These are phyloP conservation scores for Argyrosomus regius DNA, from an alignment of 2,797 vertebrate species.

Conservation along the genomic window DNA sequence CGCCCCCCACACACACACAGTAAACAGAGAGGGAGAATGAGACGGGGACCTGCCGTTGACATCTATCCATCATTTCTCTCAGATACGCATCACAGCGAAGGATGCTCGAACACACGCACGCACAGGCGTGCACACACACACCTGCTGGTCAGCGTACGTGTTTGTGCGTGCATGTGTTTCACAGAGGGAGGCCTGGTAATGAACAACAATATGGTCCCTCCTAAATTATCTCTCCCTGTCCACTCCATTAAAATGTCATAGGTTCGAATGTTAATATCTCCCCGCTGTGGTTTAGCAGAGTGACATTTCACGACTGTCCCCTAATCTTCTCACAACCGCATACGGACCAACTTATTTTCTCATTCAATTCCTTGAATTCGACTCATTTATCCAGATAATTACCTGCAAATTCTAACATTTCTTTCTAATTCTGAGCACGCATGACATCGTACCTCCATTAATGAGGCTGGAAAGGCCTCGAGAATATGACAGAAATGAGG, in stretches of 20 bases:
- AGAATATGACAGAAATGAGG: background rate
- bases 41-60: slow-evolving; percentile 71
- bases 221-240: slow-evolving; percentile 68
- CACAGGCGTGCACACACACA: background rate
- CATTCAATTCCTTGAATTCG: background rate
- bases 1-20: slow-evolving; percentile 28
- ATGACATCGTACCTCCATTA: background rate
- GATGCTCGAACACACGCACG: slow-evolving; percentile 12
- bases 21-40: slow-evolving; percentile 44
- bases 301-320: slow-evolving; percentile 51
- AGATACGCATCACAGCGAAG: slow-evolving; percentile 17
- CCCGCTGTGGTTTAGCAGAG: slow-evolving; percentile 42
- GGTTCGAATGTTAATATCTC: slow-evolving; percentile 69
- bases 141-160: slow-evolving; percentile 9
- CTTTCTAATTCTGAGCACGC: background rate
- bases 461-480: background rate
- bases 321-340: slow-evolving; percentile 29
- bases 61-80: slow-evolving; percentile 79
- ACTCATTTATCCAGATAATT: slow-evolving; percentile 2
- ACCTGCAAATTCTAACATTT: background rate
- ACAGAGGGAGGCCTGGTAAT: slow-evolving; percentile 63
- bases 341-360: slow-evolving; percentile 1
- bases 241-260: slow-evolving; percentile 78
- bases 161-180: slow-evolving; percentile 27
- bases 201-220: slow-evolving; percentile 70